These are phyloP conservation scores for Hemaris fuciformis DNA, from an alignment of 2,888 invertebrate species.

Conservation along the genomic window DNA sequence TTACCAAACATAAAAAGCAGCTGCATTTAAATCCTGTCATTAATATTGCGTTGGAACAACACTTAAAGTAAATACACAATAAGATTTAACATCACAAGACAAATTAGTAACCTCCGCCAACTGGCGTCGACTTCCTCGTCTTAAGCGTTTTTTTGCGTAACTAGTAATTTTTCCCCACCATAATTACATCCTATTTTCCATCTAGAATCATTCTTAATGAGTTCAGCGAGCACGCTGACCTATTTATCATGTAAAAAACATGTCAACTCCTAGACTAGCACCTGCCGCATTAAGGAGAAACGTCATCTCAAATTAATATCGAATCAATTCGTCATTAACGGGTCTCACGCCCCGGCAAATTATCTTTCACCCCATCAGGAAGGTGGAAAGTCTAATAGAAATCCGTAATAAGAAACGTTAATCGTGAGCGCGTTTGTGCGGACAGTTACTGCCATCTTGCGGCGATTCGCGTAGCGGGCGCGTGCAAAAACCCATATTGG, in stretches of 20 bases:
- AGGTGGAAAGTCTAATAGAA: conserved; percentile 80
- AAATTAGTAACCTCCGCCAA: neutral
- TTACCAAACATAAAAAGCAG: neutral
- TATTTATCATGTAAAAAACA: conserved; percentile 39
- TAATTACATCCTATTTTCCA: conserved; percentile 13
- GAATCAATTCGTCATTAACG: conserved; percentile 78
- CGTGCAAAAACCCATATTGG: conserved; percentile 77
- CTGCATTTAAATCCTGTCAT: conserved; percentile 4
- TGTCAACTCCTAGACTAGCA: conserved; percentile 52
- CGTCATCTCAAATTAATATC: conserved; percentile 75
- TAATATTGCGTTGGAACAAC: neutral
- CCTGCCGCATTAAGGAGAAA: conserved; percentile 45
- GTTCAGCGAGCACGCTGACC: conserved; percentile 24
- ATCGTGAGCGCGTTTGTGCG: conserved; percentile 64
- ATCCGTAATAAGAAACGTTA: conserved; percentile 77
- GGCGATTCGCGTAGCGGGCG: conserved; percentile 52
- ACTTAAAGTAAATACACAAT: neutral
- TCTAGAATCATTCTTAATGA: conserved; percentile 20
- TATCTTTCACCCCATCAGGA: conserved; percentile 78
- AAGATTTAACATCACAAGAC: neutral
- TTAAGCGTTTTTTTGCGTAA: conserved; percentile 4
- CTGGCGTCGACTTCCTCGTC: neutral
- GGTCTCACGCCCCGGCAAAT: conserved; percentile 75
- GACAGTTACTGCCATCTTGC: conserved; percentile 64
- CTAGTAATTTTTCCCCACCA: conserved; percentile 1